Conservation (phyloP, 2,888 invertebrate genomes). For the Suillia variegata region DNA sequence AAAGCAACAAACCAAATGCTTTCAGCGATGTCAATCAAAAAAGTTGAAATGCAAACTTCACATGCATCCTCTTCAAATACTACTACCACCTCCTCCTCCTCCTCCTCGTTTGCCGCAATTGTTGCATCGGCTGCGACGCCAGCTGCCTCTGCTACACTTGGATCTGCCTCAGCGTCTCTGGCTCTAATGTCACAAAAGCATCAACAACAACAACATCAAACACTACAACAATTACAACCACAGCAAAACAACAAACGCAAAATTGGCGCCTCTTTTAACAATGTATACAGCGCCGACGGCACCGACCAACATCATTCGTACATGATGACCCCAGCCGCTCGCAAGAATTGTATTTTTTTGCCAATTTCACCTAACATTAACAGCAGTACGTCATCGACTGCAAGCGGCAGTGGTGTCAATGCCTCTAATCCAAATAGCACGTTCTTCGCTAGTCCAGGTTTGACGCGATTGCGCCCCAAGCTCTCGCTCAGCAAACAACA, state of each 20-base stretch:
- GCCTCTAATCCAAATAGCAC: constrained; percentile 26
- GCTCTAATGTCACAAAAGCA: constrained; percentile 60
- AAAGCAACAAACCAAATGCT: neutral
- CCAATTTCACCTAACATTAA: constrained; percentile 75
- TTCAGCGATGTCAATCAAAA: too few species aligned
- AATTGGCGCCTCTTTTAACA: too few species aligned
- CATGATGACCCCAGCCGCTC: constrained; percentile 70
- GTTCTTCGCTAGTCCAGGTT: constrained; percentile 78
- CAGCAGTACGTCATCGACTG: constrained; percentile 16
- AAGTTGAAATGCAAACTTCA: too few species aligned
- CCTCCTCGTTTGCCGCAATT: neutral
- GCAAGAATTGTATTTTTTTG: constrained; percentile 82
- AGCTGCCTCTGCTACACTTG: constrained; percentile 38
- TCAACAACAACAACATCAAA: constrained; percentile 46
- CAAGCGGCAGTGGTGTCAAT: constrained; percentile 7
- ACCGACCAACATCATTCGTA: too few species aligned
- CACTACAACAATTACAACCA: constrained; percentile 17
- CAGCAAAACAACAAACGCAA: constrained; percentile 48
- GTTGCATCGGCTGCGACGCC: constrained; percentile 12
- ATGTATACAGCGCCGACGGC: too few species aligned
- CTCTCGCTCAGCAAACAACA: constrained; percentile 58
- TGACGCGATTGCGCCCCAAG: constrained; percentile 74
- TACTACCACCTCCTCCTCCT: too few species aligned
- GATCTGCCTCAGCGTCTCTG: constrained; percentile 62
- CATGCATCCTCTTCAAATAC: too few species aligned